Evolutionary conservation across 2,797 vertebrate genomes (phyloP), one percentile per base, ranked within the genome.

Genomic region (Tenualosa ilisha): DNA sequence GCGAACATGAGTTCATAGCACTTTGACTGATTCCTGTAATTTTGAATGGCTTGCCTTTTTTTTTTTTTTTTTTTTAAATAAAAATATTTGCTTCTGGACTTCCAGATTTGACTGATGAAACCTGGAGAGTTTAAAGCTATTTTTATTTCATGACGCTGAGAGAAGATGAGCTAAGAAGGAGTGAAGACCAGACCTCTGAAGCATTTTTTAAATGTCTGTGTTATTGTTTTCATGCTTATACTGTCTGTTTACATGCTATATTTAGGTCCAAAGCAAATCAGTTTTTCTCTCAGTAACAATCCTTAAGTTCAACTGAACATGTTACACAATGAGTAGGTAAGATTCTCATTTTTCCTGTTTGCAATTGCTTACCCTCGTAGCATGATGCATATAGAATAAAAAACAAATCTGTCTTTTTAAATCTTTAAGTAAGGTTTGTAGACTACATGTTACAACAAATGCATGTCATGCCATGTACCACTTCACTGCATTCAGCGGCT

Each of bases 11-110:
- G 40, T 88, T 89, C 91, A 93, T 83, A 89, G 93, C 89, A 89
- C 88, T 93, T 91, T 94, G 93, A 94, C 91, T 90, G 86, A 94
- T 90, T 88, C 87, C 88, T 86, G 75, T 90, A 92, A 92, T 91
- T 93, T 91, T 82, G 81, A 82, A 87, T 91, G 84, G 92, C 92
- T 93, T 93, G 91, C 75, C 81, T 86, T 90, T 86, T 88, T 63
- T 63, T 22, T 88, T 63, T 63, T 22, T 88, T 63, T 63, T 22
- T 65, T 88, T 63, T 63, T 22, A 56, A 92, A 92, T 90, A 85
- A 93, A 94, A 95, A 94, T 90, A 89, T 89, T 92, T 89, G 82
- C 88, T 94, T 89, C 90, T 93, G 88, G 92, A 87, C n/a, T 91
- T 89, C 88, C 89, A 87, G 0, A 59, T 79, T 84, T 86, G 50